Evolutionary conservation across 2,888 invertebrate species (phyloP), one percentile per base, ranked within the genome.

Genomic region (Acronicta psi): DNA sequence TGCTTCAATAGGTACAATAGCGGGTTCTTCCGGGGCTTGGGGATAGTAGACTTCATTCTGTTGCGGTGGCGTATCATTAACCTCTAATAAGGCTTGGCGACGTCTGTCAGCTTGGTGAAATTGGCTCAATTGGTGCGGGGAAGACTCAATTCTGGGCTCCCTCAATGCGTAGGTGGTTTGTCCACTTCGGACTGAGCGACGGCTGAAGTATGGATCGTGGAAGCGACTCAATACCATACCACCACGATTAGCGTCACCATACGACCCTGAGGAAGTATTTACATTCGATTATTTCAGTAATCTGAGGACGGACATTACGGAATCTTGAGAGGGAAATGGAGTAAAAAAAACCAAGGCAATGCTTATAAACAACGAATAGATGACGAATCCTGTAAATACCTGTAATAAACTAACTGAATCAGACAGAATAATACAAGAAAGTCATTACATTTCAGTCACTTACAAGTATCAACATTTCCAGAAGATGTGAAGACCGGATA

Each of bases 141-240:
- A 53, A 13, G 62, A 34, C 31, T 82, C 82, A 23, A 84, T 77
- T 45, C 88, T 85, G 0, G 91, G 92, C 14, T 81, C 84, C 10
- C 83, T 81, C 81, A 83, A 84, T 84, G 92, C 87, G 79, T 90
- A 89, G 47, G 91, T 87, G 0, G 91, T 89, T 86, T 89, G 88
- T 53, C 91, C 88, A 4, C 84, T 85, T 49, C 88, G 84, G 18
- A 82, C 81, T 0, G 82, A 67, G 2, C 86, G 84, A 1, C 82
- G 87, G 61, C 77, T 84, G 80, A 87, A 87, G 79, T 90, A 90
- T 0, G 93, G 93, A 64, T 87, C 91, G 81, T 91, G 90, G 80
- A 87, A 90, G 9, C 92, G 87, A 55, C 88, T 93, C 62, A 92
- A 53, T 2, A 89, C 90, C 82, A 91, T 83, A 0, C 90, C 92